Percentiles rank a stretch among this genome's conserved stretches.
phyloP scores from a whole-genome alignment of 2,797 vertebrate species.

The Dermochelys coriacea region DNA sequence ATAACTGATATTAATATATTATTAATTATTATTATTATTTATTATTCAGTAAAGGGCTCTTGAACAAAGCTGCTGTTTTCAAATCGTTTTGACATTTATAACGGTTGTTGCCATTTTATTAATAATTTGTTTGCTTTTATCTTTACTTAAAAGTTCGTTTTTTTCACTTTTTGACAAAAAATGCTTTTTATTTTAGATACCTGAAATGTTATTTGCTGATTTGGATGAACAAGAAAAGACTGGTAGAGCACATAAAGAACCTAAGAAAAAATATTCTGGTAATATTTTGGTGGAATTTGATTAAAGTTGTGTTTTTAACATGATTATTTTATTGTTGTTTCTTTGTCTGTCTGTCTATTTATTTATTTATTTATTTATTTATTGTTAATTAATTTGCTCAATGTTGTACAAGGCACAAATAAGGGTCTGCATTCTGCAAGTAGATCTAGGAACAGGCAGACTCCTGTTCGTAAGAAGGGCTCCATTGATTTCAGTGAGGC shows the following conservation, averaged over 20 bases:
- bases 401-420: accelerated
- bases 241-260: constrained; percentile 74
- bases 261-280: constrained; percentile 85
- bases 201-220: constrained; percentile 90
- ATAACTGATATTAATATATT: neutral
- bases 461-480: neutral
- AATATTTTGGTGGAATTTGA: constrained; percentile 42
- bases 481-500: neutral
- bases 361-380: neutral
- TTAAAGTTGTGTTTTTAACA: neutral
- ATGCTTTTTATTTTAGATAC: constrained; percentile 84
- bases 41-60: neutral
- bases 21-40: neutral
- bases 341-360: neutral
- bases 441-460: neutral
- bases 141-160: neutral
- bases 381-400: neutral
- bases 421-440: neutral
- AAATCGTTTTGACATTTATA: neutral
- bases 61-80: neutral
- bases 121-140: neutral
- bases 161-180: neutral
- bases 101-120: neutral
- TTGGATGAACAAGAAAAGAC: constrained; percentile 76
- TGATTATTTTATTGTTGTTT: neutral